Evolutionary conservation across 2,113 vertebrate genomes (phyloP), one percentile per base, ranked within the genome.

Genomic region (Sapayoa aenigma): DNA sequence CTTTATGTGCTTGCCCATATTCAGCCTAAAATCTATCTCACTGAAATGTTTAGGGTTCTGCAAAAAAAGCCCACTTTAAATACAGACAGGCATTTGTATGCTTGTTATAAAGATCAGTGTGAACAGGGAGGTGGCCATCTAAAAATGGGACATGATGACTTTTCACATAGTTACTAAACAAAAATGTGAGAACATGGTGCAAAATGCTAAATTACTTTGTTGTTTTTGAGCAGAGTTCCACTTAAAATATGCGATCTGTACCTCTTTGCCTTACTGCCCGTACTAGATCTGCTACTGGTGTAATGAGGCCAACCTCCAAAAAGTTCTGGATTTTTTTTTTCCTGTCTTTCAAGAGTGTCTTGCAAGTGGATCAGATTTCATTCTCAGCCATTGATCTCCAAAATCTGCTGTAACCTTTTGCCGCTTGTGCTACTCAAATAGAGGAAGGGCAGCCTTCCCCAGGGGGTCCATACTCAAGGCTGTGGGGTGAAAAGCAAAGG

Each of bases 131-230:
- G 66, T 89, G 65, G 78, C 80, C 66, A 6, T 72, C 91, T 97
- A 92, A 95, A 97, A 95, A 92, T 89, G 74, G 89, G 83, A 52
- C 63, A 35, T 80, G 71, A 85, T 82, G 92, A 56, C 84, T 96
- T 87, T 91, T 75, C 69, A 56, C 0, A 0, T n/a, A 82, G 80
- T 63, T 89, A 65, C 67, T 90, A 86, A 94, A 73, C 67, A 84
- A 85, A 74, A 93, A 77, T 88, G 55, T 92, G 86, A 77, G 77
- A 96, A n/a, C 53, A 76, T 42, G 90, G 47, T 50, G 37, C 76
- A 92, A 72, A 53, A 76, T 89, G 77, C 87, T 90, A 83, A 89
- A 83, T 94, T 93, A 66, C 71, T 74, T 10, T 1, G 62, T 66
- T 76, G 39, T 69, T 66, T 92, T 71, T 81, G 49, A 77, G 59